These are phyloP conservation scores for Xiphorhynchus erythropygius DNA, from an alignment of 2,797 vertebrate genomes.

Conservation along the genomic window DNA sequence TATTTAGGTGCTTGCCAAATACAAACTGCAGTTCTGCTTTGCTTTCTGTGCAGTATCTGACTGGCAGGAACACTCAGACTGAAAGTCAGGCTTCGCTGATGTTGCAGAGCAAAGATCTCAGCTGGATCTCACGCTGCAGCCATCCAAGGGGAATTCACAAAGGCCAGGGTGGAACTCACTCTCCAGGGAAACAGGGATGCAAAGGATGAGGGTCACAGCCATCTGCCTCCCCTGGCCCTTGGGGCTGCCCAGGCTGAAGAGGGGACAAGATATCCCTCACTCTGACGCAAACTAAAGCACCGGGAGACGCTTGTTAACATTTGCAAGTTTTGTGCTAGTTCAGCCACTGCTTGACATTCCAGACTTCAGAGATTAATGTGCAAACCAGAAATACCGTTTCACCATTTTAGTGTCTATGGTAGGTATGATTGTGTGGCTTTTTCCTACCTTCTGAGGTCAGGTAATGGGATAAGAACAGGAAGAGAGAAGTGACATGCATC, in stretches of 20 bases:
- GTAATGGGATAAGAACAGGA: conserved; percentile 25
- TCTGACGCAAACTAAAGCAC: accelerated
- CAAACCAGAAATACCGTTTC: not conserved
- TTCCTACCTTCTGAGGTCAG: conserved; percentile 34
- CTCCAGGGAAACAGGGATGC: not conserved
- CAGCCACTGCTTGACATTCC: not conserved
- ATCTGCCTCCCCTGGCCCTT: not conserved
- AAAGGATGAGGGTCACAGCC: not conserved
- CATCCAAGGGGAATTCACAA: not conserved
- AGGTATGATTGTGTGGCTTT: conserved; percentile 5
- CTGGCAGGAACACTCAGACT: not conserved
- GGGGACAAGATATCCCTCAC: not conserved
- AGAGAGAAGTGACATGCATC: conserved; percentile 26
- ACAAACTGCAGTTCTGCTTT: not conserved
- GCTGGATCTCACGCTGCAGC: not conserved
- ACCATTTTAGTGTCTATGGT: not conserved
- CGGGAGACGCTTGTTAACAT: not conserved
- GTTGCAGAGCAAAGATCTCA: not conserved
- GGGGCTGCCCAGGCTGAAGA: not conserved
- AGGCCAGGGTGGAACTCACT: not conserved
- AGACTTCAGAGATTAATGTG: not conserved
- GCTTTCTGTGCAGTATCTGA: not conserved
- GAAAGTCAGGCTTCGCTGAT: not conserved
- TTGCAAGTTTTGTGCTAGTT: not conserved
- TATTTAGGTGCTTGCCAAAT: not conserved